Evolutionary conservation across 2,888 invertebrate genomes (phyloP), one percentile per base, ranked within the genome.

Genomic region (Dilophus febrilis): DNA sequence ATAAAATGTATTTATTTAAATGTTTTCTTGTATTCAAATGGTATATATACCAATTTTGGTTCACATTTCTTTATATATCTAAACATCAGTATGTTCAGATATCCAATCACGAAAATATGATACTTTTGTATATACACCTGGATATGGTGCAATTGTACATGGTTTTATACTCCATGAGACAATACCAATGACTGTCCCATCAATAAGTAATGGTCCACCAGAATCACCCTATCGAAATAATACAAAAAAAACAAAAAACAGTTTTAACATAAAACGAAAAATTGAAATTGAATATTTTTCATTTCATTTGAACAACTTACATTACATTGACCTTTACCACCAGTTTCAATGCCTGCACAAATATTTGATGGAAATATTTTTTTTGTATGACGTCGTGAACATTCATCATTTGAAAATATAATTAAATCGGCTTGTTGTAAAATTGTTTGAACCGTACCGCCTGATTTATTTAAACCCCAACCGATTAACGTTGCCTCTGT

Each of bases 91-190:
- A 17, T 14, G 32, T 10, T 29, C 10, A 10, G 29, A 12, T n/a
- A 57, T 56, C 57, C 56, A 56, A 33, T 49, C 46, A 18, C 51
- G 44, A 35, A 48, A 57, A 7, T 37, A 44, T 2, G 64, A 53
- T 2, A 65, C 62, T 45, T 59, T 58, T 2, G 65, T 59, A 37
- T 58, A 65, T 10, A 65, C 63, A 5, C 65, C 65, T 1, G 65
- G 65, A 47, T 57, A 61, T 11, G 59, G 61, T 2, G 55, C 52
- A 4, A 52, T 46, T 1, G 64, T 55, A 37, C 65, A 66, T 3
- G 65, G 65, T 47, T 64, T 66, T 0, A 54, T 47, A 40, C 64
- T 62, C 65, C 65, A 65, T 0, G 65, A 65, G 2, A 65, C 64
- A 28, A 65, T 56, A 16, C 66, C 65, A 8, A 62, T 51, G 46